A percentile compares a stretch with the other conserved stretches of the same genome.
Evolutionary conservation across 2,797 vertebrate species (phyloP).

Genomic region (Oceanodroma leucorhoa): DNA sequence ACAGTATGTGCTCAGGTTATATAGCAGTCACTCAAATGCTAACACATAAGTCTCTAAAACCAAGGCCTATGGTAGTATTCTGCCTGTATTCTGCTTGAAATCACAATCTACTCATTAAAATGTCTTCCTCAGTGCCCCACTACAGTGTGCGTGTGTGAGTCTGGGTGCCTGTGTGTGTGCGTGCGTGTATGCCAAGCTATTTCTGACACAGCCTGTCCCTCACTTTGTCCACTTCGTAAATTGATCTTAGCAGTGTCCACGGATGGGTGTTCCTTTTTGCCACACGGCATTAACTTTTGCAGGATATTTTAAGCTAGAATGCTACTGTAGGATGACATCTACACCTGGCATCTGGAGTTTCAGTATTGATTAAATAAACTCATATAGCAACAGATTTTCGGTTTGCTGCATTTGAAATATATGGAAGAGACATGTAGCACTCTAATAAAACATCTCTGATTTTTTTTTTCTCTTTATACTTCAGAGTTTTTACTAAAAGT

Average conservation of each 20-base stretch:
- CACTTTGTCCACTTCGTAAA: neutral
- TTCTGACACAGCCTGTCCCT: neutral
- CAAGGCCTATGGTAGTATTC: neutral
- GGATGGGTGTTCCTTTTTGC: neutral
- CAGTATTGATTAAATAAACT: neutral
- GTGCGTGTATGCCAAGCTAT: accelerated
- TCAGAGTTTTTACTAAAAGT: neutral
- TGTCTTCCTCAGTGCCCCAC: neutral
- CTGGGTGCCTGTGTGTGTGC: too few relatives aligned
- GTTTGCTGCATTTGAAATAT: neutral
- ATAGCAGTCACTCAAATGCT: neutral
- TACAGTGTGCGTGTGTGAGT: accelerated
- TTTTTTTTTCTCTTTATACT: neutral
- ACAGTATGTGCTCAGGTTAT: neutral
- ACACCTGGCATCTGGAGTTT: neutral
- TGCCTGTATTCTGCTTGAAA: neutral
- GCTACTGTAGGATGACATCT: neutral
- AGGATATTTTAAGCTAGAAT: neutral
- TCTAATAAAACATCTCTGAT: neutral
- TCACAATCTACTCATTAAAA: neutral
- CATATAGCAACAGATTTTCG: neutral
- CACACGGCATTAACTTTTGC: neutral
- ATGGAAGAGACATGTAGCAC: neutral
- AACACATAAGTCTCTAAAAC: neutral
- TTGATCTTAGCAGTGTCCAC: neutral